Conservation (phyloP, 2,888 invertebrate species). For the Helicoverpa assulta region DNA sequence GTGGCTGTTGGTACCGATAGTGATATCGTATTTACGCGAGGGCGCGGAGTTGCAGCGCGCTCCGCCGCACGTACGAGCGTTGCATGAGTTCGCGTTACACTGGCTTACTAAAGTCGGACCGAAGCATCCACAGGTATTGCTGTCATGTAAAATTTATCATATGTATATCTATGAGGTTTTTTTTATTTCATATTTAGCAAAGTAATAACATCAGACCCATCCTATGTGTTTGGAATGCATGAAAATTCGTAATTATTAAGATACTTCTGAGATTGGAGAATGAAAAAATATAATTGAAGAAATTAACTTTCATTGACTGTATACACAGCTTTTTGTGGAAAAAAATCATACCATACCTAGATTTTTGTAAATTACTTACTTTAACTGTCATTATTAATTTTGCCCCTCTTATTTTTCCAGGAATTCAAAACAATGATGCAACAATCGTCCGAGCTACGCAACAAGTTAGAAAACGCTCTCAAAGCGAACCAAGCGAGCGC, state of each 20-base stretch:
- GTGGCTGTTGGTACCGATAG: slow-evolving; percentile 96
- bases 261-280: no score
- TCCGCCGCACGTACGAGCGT: slow-evolving; percentile 91
- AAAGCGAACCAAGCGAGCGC: slow-evolving; percentile 92
- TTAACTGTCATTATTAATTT: background rate
- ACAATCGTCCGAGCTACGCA: slow-evolving; percentile 94
- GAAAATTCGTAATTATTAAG: no score
- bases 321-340: no score
- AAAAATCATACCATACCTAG: no score
- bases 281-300: no score
- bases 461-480: slow-evolving; percentile 96
- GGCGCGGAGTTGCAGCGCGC: slow-evolving; percentile 88
- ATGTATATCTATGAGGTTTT: no score
- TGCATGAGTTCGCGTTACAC: slow-evolving; percentile 97
- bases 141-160: background rate
- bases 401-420: slow-evolving; percentile 76
- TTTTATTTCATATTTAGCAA: no score
- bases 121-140: slow-evolving; percentile 94
- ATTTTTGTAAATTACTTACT: no score
- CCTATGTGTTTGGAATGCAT: no score
- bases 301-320: no score
- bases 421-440: slow-evolving; percentile 98
- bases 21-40: slow-evolving; percentile 96
- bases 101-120: slow-evolving; percentile 98
- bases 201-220: no score